Conservation (phyloP, 1,140 invertebrate genomes). For the Drosophila pectinifera region DNA sequence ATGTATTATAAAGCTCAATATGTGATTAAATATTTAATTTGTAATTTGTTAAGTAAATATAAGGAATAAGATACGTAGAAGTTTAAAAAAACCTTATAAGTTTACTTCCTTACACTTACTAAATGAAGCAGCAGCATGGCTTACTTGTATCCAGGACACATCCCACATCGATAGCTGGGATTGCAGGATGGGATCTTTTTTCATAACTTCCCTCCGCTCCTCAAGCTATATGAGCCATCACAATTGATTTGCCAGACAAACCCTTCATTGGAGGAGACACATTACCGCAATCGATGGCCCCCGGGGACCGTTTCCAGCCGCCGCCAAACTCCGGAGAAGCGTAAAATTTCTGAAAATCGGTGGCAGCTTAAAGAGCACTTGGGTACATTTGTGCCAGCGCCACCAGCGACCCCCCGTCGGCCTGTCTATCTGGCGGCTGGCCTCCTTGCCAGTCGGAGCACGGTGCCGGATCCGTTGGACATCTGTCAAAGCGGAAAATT, state of each 20-base stretch:
- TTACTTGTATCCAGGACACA: no score
- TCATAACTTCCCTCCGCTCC: not conserved
- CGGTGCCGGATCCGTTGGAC: slow-evolving; percentile 34
- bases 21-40: no score
- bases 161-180: no score
- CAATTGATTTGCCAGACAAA: slow-evolving; percentile 30
- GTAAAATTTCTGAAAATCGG: slow-evolving; percentile 34
- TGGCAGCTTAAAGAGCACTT: slow-evolving; percentile 39
- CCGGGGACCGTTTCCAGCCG: slow-evolving; percentile 33
- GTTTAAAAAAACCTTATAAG: not conserved
- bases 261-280: slow-evolving; percentile 17
- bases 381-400: slow-evolving; percentile 16
- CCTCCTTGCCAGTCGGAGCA: slow-evolving; percentile 28
- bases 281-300: slow-evolving; percentile 48
- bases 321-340: slow-evolving; percentile 25
- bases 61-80: not conserved
- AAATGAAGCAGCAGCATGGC: not conserved
- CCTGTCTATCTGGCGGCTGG: slow-evolving; percentile 16
- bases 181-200: not conserved
- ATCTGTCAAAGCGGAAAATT: slow-evolving; percentile 52
- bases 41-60: not conserved
- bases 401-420: not conserved
- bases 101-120: not conserved
- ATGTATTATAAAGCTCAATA: not conserved
- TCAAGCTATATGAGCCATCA: not conserved